phyloP scores from a whole-genome alignment of 2,797 vertebrate genomes.

The Anableps anableps region DNA sequence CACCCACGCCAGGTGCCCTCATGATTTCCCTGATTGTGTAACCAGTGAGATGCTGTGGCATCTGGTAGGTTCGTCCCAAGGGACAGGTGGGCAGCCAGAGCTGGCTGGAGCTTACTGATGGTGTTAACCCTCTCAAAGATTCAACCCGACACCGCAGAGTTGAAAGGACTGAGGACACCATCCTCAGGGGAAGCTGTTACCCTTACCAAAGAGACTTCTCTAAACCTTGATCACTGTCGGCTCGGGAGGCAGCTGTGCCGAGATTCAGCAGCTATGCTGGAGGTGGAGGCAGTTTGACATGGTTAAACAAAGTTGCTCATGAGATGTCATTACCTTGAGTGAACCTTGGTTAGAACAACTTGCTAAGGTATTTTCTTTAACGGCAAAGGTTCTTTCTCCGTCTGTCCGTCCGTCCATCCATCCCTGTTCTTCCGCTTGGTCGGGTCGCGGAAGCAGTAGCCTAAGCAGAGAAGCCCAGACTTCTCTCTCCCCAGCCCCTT shows the following conservation, averaged over 20 bases:
- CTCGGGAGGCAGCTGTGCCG: slow-evolving; percentile 41
- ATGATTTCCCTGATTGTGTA: slow-evolving; percentile 57
- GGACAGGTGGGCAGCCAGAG: slow-evolving; percentile 33
- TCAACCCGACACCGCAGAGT: slow-evolving; percentile 22
- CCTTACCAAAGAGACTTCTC: slow-evolving; percentile 40
- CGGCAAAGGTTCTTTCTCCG: neutral
- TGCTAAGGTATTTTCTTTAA: neutral
- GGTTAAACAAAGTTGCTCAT: neutral
- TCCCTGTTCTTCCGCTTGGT: neutral
- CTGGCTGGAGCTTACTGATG: slow-evolving; percentile 44
- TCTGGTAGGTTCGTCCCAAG: neutral
- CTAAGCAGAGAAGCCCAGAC: neutral
- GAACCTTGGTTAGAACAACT: neutral
- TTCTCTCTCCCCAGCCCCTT: neutral
- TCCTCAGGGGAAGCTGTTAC: slow-evolving; percentile 48
- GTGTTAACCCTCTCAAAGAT: slow-evolving; percentile 51
- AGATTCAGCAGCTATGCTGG: slow-evolving; percentile 29
- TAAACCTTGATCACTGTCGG: slow-evolving; percentile 16
- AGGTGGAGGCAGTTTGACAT: slow-evolving; percentile 16
- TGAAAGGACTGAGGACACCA: slow-evolving; percentile 46
- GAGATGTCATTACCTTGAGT: neutral
- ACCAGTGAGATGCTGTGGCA: slow-evolving; percentile 55
- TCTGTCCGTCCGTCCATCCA: neutral
- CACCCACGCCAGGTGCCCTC: slow-evolving; percentile 24
- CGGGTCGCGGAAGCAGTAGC: neutral